These are phyloP conservation scores for Halcyon badia DNA, from an alignment of 2,797 vertebrate genomes.

Conservation along the genomic window DNA sequence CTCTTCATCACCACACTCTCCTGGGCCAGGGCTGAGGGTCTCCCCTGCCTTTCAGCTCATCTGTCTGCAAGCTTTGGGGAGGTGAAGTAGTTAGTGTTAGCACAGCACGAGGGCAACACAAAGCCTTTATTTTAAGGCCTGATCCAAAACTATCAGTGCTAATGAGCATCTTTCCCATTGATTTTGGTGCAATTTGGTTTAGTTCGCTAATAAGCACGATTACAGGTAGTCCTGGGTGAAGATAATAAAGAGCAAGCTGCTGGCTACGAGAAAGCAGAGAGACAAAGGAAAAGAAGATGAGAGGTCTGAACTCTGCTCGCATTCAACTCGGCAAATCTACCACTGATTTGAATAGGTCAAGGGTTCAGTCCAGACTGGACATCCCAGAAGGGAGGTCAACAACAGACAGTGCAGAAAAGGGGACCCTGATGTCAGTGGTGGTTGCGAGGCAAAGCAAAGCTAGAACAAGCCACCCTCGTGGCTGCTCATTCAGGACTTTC, in stretches of 20 bases:
- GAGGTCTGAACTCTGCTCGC: neutral
- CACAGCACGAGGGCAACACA: neutral
- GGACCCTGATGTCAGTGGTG: neutral
- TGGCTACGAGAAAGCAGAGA: neutral
- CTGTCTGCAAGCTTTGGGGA: neutral
- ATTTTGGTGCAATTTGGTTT: neutral
- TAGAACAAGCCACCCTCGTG: neutral
- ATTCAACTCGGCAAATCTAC: neutral
- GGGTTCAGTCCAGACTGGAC: accelerated
- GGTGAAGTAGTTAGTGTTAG: neutral
- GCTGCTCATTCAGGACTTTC: neutral
- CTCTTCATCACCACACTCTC: neutral
- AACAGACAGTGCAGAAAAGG: neutral
- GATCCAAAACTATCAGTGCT: neutral
- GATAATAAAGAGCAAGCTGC: neutral
- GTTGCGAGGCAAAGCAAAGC: neutral
- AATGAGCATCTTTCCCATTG: neutral
- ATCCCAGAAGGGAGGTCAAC: neutral
- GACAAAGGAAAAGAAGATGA: neutral
- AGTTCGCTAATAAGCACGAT: neutral
- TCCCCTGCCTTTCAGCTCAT: neutral
- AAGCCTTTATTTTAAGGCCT: neutral
- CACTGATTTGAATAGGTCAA: neutral
- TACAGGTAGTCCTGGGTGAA: neutral
- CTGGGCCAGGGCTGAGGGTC: neutral